These are phyloP conservation scores for Brachionus plicatilis DNA, from an alignment of 1,140 invertebrate genomes.

Conservation along the genomic window DNA sequence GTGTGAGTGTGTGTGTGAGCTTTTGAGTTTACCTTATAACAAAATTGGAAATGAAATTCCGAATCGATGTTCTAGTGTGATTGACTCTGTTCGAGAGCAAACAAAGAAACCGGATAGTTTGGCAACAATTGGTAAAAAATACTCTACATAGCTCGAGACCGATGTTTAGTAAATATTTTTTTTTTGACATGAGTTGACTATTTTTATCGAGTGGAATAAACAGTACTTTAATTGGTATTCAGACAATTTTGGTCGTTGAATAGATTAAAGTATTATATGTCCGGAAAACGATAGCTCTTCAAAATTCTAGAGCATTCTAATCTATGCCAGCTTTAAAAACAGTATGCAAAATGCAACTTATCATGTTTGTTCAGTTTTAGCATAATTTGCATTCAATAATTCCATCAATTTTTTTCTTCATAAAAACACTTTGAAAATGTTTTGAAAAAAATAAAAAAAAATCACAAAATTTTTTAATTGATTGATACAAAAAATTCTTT, in stretches of 20 bases:
- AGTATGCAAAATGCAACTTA: not conserved
- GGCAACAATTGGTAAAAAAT: not conserved
- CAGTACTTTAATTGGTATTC: not conserved
- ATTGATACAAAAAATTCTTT: too few relatives aligned
- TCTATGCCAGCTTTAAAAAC: not conserved
- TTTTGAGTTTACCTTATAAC: constrained; percentile 7
- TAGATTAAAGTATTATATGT: not conserved
- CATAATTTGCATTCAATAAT: not conserved
- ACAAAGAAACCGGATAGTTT: constrained; percentile 5
- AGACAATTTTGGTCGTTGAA: not conserved
- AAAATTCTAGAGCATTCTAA: not conserved
- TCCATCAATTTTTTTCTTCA: too few relatives aligned
- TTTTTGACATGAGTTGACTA: not conserved
- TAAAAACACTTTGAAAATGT: too few relatives aligned
- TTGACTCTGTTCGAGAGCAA: not conserved
- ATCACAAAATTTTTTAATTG: not conserved
- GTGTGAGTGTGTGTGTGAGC: not conserved
- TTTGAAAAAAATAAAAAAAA: not conserved
- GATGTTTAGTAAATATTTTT: not conserved
- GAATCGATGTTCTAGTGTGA: not conserved
- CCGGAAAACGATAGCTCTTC: not conserved
- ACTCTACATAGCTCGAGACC: not conserved
- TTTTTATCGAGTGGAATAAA: not conserved
- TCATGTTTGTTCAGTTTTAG: not conserved
- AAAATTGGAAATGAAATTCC: not conserved